phyloP scores from a whole-genome alignment of 1,140 invertebrate genomes.

The Amyelois transitella region DNA sequence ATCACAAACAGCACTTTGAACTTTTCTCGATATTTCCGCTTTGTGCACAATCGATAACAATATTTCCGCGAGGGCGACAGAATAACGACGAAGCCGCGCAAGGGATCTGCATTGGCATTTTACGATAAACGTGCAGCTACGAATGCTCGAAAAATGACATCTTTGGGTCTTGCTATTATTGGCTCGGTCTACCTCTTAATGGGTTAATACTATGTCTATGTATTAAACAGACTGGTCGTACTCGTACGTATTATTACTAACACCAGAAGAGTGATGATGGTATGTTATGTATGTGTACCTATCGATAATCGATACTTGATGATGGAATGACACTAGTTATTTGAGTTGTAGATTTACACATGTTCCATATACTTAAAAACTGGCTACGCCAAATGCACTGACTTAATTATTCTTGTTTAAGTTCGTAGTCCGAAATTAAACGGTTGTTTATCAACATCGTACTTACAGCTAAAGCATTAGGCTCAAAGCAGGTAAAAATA shows the following conservation, averaged over 20 bases:
- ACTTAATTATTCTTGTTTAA: neutral
- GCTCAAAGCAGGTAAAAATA: too few species aligned
- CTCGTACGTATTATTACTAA: too few species aligned
- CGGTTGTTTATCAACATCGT: too few species aligned
- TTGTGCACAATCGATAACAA: constrained; percentile 39
- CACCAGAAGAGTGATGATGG: too few species aligned
- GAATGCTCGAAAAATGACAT: too few species aligned
- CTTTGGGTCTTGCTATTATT: too few species aligned
- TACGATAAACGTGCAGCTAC: constrained; percentile 17
- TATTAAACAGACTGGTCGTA: too few species aligned
- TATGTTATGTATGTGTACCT: too few species aligned
- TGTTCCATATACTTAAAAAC: neutral
- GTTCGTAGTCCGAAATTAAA: neutral
- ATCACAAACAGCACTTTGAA: constrained; percentile 21
- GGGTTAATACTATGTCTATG: too few species aligned
- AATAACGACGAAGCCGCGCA: constrained; percentile 11
- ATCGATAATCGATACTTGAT: neutral
- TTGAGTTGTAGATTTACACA: neutral
- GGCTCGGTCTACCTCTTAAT: too few species aligned
- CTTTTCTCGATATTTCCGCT: constrained; percentile 29
- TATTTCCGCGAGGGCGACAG: constrained; percentile 28
- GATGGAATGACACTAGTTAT: neutral
- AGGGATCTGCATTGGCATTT: constrained; percentile 22
- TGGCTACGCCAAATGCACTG: neutral
- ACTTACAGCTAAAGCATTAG: too few species aligned